Conservation (phyloP, 2,888 invertebrate genomes). For the Operophtera brumata region DNA sequence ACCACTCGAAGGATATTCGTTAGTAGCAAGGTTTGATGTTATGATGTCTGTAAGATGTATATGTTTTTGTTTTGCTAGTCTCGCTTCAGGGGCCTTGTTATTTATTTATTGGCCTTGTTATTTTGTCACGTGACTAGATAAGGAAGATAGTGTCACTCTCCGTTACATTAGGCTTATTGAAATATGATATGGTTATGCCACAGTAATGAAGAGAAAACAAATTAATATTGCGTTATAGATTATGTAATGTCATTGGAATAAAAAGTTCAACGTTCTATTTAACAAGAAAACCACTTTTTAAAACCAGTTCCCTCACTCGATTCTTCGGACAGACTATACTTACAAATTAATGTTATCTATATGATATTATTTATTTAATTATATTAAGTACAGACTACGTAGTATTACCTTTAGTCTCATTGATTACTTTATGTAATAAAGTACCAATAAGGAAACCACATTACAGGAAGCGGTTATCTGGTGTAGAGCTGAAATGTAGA, state of each 20-base stretch:
- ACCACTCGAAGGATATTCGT: too few relatives aligned
- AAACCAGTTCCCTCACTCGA: slow-evolving; percentile 64
- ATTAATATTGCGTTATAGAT: slow-evolving; percentile 56
- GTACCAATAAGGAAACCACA: slow-evolving; percentile 10
- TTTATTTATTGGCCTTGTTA: too few relatives aligned
- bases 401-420: too few relatives aligned
- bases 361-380: not conserved
- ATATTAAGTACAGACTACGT: not conserved
- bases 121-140: too few relatives aligned
- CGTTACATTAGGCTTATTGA: slow-evolving; percentile 6
- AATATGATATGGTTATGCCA: slow-evolving; percentile 15
- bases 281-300: slow-evolving; percentile 70
- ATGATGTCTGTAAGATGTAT: too few relatives aligned
- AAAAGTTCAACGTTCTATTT: slow-evolving; percentile 75
- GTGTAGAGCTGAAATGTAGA: not conserved
- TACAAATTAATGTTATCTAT: slow-evolving; percentile 3
- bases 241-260: slow-evolving; percentile 60
- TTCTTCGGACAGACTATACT: slow-evolving; percentile 30
- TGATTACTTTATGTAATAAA: not conserved
- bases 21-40: too few relatives aligned
- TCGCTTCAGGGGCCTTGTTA: too few relatives aligned
- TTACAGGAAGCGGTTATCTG: not conserved
- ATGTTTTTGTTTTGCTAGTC: too few relatives aligned
- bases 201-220: slow-evolving; percentile 58
- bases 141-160: slow-evolving; percentile 25